Evolutionary conservation across 2,888 invertebrate genomes (phyloP).

Genomic region (Papilio gigon): DNA sequence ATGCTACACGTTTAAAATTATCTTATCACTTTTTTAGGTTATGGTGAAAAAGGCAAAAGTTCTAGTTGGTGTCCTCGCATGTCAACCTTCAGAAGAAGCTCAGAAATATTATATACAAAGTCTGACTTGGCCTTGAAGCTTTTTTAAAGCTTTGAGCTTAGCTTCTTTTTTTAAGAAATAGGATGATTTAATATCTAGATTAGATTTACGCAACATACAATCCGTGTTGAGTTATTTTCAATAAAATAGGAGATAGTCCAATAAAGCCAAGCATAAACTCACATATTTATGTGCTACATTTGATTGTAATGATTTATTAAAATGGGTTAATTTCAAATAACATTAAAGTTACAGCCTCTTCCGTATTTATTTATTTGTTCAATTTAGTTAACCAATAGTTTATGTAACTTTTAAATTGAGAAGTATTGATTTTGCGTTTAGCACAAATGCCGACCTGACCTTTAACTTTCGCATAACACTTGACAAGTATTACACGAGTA

Average conservation of each 20-base stretch:
- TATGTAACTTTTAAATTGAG: background rate
- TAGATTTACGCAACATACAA: no score
- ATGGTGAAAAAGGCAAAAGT: no score
- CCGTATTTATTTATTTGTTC: background rate
- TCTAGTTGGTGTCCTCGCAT: no score
- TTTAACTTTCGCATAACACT: constrained; percentile 3
- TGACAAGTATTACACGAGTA: background rate
- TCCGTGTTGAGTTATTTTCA: no score
- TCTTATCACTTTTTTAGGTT: no score
- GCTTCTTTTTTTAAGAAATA: no score
- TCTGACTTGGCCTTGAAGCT: no score
- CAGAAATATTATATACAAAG: no score
- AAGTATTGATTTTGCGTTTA: background rate
- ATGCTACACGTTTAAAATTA: no score
- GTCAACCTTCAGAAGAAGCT: no score
- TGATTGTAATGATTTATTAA: background rate
- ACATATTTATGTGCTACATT: background rate
- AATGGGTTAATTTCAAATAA: background rate
- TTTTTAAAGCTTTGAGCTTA: no score
- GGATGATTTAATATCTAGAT: no score
- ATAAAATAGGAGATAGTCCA: background rate
- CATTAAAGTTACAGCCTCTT: background rate
- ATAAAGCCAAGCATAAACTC: background rate
- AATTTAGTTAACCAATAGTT: background rate
- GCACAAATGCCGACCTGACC: background rate